Evolutionary conservation across 2,113 vertebrate genomes (phyloP), one percentile per base, ranked within the genome.

Genomic region (Paradisaea rubra): DNA sequence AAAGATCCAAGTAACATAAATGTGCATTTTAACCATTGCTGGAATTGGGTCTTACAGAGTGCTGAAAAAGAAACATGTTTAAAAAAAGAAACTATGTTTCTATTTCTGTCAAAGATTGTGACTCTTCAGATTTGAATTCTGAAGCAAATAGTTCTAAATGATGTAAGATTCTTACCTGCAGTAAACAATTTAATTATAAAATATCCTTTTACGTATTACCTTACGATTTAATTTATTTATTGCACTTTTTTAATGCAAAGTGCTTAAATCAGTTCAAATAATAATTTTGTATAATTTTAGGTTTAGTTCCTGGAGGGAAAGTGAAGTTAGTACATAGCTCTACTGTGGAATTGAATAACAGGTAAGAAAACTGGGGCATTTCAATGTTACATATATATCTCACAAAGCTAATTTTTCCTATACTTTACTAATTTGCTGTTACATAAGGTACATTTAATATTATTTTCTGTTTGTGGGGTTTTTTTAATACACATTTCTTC

Each of bases 251-350:
- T 23, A 50, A 37, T 35, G 16, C 7, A 49, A 66, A 35, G 13
- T 50, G 13, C 33, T 60, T 80, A 63, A 76, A 59, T 74, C 9
- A 33, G 35, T 66, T 28, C 41, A 71, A 82, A 37, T 42, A 77
- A 44, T 72, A 64, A 3, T 61, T 66, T 45, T 82, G 15, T 93
- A 16, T 85, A 37, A 93, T 82, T 93, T 24, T 88, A 99, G 99
- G 99, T 81, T 97, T 99, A 81, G 97, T 98, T 70, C 99, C 99
- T 16, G 99, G 99, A 33, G 98, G 99, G 21, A 99, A 98, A 97
- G 98, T 99, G 23, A 99, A 99, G 88, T 89, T 99, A 91, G 98
- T 99, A 30, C 99, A 99, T 96, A 99, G 99, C 59, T 98, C 98
- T 27, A 96, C 96, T 39, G 71, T 98, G 82, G 96, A 96, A 28